Percentiles rank a stretch among this genome's conserved stretches.
Evolutionary conservation across 2,797 vertebrate genomes (phyloP).

Genomic region (Hydrolagus colliei): DNA sequence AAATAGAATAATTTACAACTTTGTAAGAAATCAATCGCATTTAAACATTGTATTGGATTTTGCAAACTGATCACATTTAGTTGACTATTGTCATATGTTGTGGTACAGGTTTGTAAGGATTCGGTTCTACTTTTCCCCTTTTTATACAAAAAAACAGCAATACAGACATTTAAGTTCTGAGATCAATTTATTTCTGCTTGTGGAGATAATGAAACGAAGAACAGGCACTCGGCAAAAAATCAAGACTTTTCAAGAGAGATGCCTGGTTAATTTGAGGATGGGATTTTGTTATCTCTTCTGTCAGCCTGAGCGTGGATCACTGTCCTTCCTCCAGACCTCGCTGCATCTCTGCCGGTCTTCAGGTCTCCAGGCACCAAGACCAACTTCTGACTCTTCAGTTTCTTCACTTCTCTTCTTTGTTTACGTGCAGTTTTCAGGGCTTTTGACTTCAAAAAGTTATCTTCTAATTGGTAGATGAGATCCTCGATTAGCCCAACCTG

Average conservation of each 20-base stretch:
- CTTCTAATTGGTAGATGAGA: constrained; percentile 53
- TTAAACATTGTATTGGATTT: too few relatives aligned
- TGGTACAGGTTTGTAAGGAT: too few relatives aligned
- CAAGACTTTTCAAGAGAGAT: constrained; percentile 32
- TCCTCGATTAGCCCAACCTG: constrained; percentile 56
- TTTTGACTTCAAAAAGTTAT: constrained; percentile 53
- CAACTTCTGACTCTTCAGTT: constrained; percentile 41
- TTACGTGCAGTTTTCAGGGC: constrained; percentile 41
- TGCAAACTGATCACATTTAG: too few relatives aligned
- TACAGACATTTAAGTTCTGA: constrained; percentile 33
- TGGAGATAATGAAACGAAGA: constrained; percentile 45
- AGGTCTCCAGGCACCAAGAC: constrained; percentile 36
- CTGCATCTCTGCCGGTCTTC: neutral
- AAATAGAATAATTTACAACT: too few relatives aligned
- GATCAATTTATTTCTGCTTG: constrained; percentile 54
- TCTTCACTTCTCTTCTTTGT: constrained; percentile 49
- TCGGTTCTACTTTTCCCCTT: too few relatives aligned
- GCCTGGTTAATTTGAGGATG: constrained; percentile 39
- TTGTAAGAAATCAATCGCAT: too few relatives aligned
- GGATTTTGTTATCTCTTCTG: constrained; percentile 35
- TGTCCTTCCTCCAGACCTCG: constrained; percentile 30
- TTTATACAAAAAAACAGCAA: neutral
- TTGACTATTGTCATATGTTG: too few relatives aligned
- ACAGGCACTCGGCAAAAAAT: constrained; percentile 42
- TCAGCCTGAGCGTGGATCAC: constrained; percentile 31